Percentiles rank a stretch among this genome's conserved stretches.
phyloP scores from a whole-genome alignment of 2,888 invertebrate species.

The Pseudococcus jackbeardsleyi region DNA sequence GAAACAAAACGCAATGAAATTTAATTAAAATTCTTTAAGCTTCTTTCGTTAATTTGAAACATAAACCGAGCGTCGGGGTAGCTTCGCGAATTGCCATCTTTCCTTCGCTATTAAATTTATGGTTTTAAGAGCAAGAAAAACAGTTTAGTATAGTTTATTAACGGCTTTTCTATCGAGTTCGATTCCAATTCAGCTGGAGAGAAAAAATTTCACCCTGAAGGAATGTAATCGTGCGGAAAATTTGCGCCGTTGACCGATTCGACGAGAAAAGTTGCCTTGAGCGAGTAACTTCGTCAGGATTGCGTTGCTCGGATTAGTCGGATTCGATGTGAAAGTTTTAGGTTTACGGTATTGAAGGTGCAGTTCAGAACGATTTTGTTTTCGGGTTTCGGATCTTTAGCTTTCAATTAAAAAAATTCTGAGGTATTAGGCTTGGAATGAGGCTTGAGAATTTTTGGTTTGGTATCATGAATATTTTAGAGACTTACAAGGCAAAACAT shows the following conservation, averaged over 20 bases:
- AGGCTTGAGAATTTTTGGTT: too few relatives aligned
- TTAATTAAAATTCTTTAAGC: constrained; percentile 55
- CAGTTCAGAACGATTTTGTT: too few relatives aligned
- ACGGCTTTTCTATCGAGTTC: constrained; percentile 31
- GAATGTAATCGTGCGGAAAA: constrained; percentile 27
- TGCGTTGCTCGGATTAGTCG: too few relatives aligned
- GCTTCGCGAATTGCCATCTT: background rate
- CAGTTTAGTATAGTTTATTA: background rate
- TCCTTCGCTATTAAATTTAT: constrained; percentile 5
- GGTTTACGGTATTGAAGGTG: too few relatives aligned
- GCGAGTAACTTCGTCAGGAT: too few relatives aligned
- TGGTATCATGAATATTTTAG: too few relatives aligned
- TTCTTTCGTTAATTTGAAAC: constrained; percentile 48
- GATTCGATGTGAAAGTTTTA: too few relatives aligned
- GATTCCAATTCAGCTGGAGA: background rate
- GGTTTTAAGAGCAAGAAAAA: constrained; percentile 8
- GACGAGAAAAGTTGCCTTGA: background rate
- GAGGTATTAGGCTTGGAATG: too few relatives aligned
- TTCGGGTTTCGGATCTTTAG: too few relatives aligned
- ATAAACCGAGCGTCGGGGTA: background rate
- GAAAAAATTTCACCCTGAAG: background rate
- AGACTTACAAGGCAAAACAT: too few relatives aligned
- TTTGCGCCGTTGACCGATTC: background rate
- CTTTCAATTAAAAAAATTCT: too few relatives aligned
- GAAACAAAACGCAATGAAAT: constrained; percentile 53